These are phyloP conservation scores for Drosophila malerkotliana DNA, from an alignment of 1,140 invertebrate species.

Conservation along the genomic window DNA sequence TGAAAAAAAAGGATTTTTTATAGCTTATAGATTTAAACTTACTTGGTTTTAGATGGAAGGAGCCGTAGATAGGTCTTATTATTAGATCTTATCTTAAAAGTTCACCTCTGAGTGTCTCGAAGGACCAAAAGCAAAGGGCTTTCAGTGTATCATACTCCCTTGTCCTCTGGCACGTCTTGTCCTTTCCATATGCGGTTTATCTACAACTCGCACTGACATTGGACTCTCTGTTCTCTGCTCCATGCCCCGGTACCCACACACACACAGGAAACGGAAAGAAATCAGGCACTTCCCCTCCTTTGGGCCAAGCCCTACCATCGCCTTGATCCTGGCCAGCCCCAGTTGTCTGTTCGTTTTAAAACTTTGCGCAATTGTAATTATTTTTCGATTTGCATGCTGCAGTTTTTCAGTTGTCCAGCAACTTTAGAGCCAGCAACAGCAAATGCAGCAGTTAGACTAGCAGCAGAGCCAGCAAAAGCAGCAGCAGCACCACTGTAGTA, in stretches of 20 bases:
- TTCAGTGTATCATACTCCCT: background rate
- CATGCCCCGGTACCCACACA: background rate
- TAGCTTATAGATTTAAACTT: too few species aligned
- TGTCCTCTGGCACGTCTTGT: background rate
- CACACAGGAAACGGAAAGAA: conserved; percentile 53
- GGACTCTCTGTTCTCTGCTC: background rate
- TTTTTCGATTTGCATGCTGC: conserved; percentile 68
- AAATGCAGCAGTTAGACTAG: conserved; percentile 13
- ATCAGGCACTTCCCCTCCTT: conserved; percentile 42
- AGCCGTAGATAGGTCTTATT: too few species aligned
- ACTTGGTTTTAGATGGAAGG: too few species aligned
- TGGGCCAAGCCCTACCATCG: background rate
- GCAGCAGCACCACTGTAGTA: conserved; percentile 21
- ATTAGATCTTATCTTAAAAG: too few species aligned
- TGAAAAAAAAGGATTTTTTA: conserved; percentile 1
- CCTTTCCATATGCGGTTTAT: conserved; percentile 29
- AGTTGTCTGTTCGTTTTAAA: conserved; percentile 60
- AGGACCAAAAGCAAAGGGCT: background rate
- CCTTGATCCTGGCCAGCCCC: conserved; percentile 1
- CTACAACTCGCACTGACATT: conserved; percentile 38
- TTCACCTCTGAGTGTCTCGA: too few species aligned
- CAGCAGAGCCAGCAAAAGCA: background rate
- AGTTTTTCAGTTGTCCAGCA: conserved; percentile 61
- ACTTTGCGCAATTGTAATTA: conserved; percentile 68
- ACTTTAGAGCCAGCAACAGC: conserved; percentile 40